phyloP scores from a whole-genome alignment of 2,797 vertebrate species.

The Anolis apletophallus region DNA sequence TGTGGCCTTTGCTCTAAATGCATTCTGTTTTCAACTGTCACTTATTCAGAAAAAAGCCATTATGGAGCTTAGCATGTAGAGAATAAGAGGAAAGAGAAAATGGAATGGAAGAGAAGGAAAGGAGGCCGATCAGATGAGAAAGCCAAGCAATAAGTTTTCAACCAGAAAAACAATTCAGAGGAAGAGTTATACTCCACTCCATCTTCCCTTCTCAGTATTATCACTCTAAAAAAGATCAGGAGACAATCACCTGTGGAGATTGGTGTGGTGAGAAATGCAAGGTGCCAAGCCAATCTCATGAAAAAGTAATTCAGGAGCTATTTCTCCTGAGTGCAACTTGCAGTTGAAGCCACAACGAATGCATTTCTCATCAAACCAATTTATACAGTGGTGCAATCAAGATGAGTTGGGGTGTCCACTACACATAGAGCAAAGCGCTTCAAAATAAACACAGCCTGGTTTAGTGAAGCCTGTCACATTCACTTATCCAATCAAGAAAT shows the following conservation, averaged over 20 bases:
- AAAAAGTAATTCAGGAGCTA: not conserved
- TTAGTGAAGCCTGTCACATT: not conserved
- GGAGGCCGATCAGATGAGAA: not conserved
- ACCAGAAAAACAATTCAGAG: not conserved
- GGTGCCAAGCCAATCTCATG: not conserved
- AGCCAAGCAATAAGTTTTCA: not conserved
- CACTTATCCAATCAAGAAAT: not conserved
- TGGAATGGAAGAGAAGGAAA: no score
- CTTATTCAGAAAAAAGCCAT: not conserved
- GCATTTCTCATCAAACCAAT: not conserved
- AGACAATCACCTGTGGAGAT: not conserved
- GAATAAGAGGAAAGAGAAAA: not conserved
- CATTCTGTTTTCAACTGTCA: conserved; percentile 5
- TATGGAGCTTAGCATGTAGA: not conserved
- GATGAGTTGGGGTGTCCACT: not conserved
- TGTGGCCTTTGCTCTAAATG: not conserved
- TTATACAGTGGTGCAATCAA: not conserved
- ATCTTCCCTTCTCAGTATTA: not conserved
- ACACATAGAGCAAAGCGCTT: no score
- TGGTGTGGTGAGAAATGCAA: not conserved
- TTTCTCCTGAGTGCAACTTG: not conserved
- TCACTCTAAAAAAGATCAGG: conserved; percentile 4
- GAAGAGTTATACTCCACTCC: accelerated
- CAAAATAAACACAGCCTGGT: not conserved
- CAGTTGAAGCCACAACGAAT: not conserved